Conservation (phyloP, 2,797 vertebrate genomes). For the Mus minutoides region DNA sequence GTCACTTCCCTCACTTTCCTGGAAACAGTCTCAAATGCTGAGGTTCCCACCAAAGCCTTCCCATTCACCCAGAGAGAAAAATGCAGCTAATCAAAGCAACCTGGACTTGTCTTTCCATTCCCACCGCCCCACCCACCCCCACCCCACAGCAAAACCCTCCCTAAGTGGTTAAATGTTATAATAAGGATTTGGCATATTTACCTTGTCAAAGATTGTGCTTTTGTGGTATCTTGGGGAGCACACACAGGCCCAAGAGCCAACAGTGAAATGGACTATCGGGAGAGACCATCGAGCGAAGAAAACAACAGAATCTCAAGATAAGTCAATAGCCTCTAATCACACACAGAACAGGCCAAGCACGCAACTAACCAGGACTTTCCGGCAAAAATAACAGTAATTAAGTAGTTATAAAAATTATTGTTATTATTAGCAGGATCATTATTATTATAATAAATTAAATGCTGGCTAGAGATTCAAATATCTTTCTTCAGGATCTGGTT, state of each 20-base stretch:
- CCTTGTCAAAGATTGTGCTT: conserved; percentile 55
- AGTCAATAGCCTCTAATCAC: conserved; percentile 61
- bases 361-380: conserved; percentile 28
- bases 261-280: conserved; percentile 51
- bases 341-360: conserved; percentile 51
- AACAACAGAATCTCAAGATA: conserved; percentile 63
- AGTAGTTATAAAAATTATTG: conserved; percentile 76
- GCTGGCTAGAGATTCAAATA: conserved; percentile 76
- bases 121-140: conserved; percentile 45
- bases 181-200: conserved; percentile 62
- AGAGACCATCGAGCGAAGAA: conserved; percentile 32
- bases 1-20: conserved; percentile 54
- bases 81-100: conserved; percentile 80
- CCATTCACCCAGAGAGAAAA: conserved; percentile 72
- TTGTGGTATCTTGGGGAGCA: conserved; percentile 61
- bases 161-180: conserved; percentile 72
- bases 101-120: conserved; percentile 77
- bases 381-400: conserved; percentile 71
- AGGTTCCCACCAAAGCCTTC: conserved; percentile 74
- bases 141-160: conserved; percentile 54
- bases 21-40: conserved; percentile 57
- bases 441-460: conserved; percentile 77
- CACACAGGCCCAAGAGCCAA: conserved; percentile 61
- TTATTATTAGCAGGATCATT: conserved; percentile 62
- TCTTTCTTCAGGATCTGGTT: conserved; percentile 79